Evolutionary conservation across 2,888 invertebrate genomes (phyloP).

Genomic region (Orchesella flavescens): DNA sequence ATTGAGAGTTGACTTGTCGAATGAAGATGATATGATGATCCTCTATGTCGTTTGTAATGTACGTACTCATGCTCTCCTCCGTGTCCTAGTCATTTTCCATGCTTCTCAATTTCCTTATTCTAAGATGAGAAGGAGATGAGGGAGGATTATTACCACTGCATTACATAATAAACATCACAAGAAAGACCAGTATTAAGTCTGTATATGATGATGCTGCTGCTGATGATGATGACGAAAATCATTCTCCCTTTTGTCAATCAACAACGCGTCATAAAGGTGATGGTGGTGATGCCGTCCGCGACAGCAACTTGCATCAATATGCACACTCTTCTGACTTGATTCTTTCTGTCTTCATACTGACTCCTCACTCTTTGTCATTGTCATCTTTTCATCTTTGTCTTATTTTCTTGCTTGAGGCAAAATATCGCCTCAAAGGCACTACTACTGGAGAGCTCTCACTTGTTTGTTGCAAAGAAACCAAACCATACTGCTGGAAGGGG

Average conservation of each 20-base stretch:
- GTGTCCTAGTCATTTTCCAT: too few relatives aligned
- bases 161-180: too few relatives aligned
- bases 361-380: conserved; percentile 47
- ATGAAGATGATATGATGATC: too few relatives aligned
- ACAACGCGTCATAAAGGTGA: conserved; percentile 63
- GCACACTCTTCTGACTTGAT: conserved; percentile 6
- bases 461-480: conserved; percentile 3
- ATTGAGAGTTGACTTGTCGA: too few relatives aligned
- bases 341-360: conserved; percentile 21
- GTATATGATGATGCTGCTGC: conserved; percentile 16
- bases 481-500: too few relatives aligned
- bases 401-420: conserved; percentile 41
- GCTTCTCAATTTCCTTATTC: too few relatives aligned
- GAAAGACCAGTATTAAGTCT: not conserved
- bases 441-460: conserved; percentile 1
- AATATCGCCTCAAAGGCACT: conserved; percentile 21
- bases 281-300: conserved; percentile 53
- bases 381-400: conserved; percentile 50
- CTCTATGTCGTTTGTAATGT: too few relatives aligned
- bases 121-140: too few relatives aligned
- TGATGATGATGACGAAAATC: conserved; percentile 45
- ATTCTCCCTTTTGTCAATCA: conserved; percentile 64
- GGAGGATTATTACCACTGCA: too few relatives aligned
- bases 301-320: conserved; percentile 13
- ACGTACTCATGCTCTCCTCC: too few relatives aligned